Base-by-base conservation (phyloP, 2,888 invertebrate species). In the Pseudococcus longispinus region DNA sequence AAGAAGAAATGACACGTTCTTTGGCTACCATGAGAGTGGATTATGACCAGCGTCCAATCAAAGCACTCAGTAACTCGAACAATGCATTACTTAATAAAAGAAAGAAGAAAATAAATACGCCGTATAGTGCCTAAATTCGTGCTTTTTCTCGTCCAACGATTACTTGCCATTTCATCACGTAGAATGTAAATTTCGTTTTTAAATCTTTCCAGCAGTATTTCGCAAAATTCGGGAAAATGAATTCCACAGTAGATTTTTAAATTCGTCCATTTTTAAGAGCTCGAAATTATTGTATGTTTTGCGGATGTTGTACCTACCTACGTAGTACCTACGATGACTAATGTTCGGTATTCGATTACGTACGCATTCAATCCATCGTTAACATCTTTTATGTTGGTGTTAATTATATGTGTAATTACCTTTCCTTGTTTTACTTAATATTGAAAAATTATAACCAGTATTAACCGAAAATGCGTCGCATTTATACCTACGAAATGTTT, bases 1-100 rank as follows among this genome's bases (percentile, higher is more conserved):
- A 98, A 92, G 99, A 99, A 91, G 99, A 99, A 92, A 98, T 99
- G 98, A 98, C 97, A 1, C 94, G 98, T 88, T 98, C 98, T 0
- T 92, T 99, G 89, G 98, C 98, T 77, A 98, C 98, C 84, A 99
- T 99, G 99, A 93, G 99, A 86, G 98, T 99, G 11, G 98, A 98
- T 91, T 98, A 98, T 91, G 98, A 99, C 91, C 93, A 95, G 93
- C 95, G 97, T 88, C 96, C 96, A 91, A 96, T 99, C 88, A 99
- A 99, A 91, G 95, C 96, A 8, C 91, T 99, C 89, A 96, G 97
- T 89, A 95, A 96, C 90, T 96, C 98, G 88, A 98, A 97, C 91
- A 99, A 99, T 91, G 94, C 97, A 0, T 91, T 99, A 87, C 92
- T 99, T 55, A 96, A 96, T 90, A 98, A 98, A 91, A 93, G 98